Evolutionary conservation across 2,113 vertebrate genomes (phyloP).

Genomic region (Calonectris borealis): DNA sequence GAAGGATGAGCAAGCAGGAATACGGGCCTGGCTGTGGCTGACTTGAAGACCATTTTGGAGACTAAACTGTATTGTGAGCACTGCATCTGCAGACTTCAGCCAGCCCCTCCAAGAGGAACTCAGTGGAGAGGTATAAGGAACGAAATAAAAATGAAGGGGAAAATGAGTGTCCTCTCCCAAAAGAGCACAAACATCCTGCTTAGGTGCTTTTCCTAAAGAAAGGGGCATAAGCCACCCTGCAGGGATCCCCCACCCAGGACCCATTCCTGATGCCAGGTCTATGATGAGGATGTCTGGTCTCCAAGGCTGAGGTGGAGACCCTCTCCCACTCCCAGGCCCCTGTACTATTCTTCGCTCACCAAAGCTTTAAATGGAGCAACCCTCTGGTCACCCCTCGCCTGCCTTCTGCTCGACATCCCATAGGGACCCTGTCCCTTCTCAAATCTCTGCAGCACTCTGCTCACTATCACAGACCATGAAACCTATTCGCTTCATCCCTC

Average conservation of each 20-base stretch:
- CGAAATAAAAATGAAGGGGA: neutral
- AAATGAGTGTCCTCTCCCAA: neutral
- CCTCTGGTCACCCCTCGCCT: too few relatives aligned
- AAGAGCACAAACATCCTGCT: neutral
- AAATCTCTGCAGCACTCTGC: neutral
- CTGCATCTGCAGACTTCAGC: neutral
- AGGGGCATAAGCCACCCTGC: neutral
- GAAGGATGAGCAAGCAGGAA: neutral
- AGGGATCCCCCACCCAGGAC: too few relatives aligned
- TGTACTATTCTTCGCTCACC: rapidly evolving
- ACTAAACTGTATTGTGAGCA: neutral
- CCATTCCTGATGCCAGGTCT: rapidly evolving
- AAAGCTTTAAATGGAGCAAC: neutral
- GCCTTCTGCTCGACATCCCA: neutral
- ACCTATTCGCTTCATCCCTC: rapidly evolving
- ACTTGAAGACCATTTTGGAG: neutral
- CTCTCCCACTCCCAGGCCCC: neutral
- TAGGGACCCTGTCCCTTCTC: neutral
- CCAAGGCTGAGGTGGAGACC: neutral
- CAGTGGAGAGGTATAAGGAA: neutral
- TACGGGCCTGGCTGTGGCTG: neutral
- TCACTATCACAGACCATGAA: neutral
- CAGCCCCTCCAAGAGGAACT: neutral
- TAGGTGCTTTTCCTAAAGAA: neutral
- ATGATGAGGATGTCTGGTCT: neutral